Conservation (phyloP, 2,888 invertebrate species). For the Gandaritis pyraliata region DNA sequence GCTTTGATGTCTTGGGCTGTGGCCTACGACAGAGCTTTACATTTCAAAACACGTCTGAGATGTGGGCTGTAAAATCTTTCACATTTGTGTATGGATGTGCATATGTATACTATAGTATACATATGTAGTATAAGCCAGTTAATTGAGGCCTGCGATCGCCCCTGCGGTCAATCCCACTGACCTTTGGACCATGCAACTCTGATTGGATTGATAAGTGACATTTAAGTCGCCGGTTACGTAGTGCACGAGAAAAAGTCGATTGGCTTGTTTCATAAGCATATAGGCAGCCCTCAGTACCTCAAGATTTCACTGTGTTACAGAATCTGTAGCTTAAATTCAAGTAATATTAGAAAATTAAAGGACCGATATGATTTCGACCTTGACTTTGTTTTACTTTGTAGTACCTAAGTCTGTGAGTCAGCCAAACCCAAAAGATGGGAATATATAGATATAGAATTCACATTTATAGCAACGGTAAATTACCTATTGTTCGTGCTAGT, state of each 20-base stretch:
- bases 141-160: slow-evolving; percentile 63
- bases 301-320: neutral
- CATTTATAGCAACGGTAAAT: too few species aligned
- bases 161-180: slow-evolving; percentile 56
- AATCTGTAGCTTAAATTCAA: too few species aligned
- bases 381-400: too few species aligned
- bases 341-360: too few species aligned
- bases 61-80: slow-evolving; percentile 26
- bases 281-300: neutral
- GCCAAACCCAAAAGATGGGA: too few species aligned
- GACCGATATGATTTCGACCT: too few species aligned
- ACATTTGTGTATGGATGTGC: slow-evolving; percentile 28
- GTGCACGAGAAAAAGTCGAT: slow-evolving; percentile 42
- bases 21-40: too few species aligned
- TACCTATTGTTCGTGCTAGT: too few species aligned
- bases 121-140: slow-evolving; percentile 54
- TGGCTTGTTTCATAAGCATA: slow-evolving; percentile 42
- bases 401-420: too few species aligned
- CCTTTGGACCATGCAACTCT: slow-evolving; percentile 48
- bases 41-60: neutral
- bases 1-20: too few species aligned
- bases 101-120: neutral
- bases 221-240: slow-evolving; percentile 42
- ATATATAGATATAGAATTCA: too few species aligned
- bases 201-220: slow-evolving; percentile 53